Percentiles rank a stretch among this genome's conserved stretches.
Conservation (phyloP, 2,113 vertebrate genomes). For the Burhinus bistriatus region DNA sequence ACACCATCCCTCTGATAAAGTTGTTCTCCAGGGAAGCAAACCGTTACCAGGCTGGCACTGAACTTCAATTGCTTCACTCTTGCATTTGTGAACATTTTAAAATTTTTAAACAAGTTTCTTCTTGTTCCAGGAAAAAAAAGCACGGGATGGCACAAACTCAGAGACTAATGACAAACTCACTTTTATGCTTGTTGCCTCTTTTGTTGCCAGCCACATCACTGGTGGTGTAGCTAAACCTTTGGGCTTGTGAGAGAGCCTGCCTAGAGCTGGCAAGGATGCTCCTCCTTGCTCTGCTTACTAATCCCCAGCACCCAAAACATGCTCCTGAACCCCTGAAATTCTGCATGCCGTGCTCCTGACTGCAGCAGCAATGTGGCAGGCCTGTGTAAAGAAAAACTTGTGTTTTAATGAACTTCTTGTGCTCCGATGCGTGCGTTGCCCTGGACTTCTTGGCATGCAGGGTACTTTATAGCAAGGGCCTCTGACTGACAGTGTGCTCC, state of each 20-base stretch:
- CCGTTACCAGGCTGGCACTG: neutral
- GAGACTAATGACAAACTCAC: neutral
- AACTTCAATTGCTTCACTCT: neutral
- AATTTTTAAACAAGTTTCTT: neutral
- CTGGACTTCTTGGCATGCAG: accelerated
- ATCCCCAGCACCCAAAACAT: neutral
- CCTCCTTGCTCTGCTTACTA: neutral
- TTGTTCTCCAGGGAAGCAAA: neutral
- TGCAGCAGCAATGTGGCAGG: neutral
- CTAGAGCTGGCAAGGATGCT: neutral
- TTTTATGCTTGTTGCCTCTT: neutral
- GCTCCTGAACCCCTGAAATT: neutral
- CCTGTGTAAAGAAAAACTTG: neutral
- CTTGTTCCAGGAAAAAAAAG: constrained; percentile 3
- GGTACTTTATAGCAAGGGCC: neutral
- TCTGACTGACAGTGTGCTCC: neutral
- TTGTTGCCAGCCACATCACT: neutral
- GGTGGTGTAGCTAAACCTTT: neutral
- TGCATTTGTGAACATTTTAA: neutral
- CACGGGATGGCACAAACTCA: neutral
- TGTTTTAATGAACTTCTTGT: neutral
- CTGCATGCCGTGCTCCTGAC: neutral
- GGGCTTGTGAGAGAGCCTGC: neutral
- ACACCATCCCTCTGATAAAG: neutral
- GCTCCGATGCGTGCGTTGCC: accelerated